Evolutionary conservation across 2,113 vertebrate genomes (phyloP).

Genomic region (Rhabdornis inornatus): DNA sequence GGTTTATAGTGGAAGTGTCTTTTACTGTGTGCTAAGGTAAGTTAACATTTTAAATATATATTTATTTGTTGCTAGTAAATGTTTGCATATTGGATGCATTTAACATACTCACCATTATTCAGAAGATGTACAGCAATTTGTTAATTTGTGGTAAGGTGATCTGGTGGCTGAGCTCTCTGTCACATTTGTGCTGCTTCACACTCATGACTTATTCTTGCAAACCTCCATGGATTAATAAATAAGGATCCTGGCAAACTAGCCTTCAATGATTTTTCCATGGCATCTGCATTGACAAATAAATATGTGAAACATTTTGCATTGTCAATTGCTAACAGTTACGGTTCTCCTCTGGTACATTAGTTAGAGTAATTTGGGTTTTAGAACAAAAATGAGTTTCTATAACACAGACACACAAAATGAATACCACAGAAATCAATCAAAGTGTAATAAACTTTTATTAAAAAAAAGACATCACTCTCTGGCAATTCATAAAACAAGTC

Average conservation of each 20-base stretch:
- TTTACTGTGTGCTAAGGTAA: background rate
- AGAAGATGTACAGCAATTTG: background rate
- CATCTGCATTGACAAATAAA: conserved; percentile 28
- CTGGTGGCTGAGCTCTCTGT: background rate
- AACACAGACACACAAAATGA: background rate
- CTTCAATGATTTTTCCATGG: background rate
- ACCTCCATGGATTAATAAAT: background rate
- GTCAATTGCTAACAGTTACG: background rate
- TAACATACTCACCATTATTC: background rate
- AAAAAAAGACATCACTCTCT: conserved; percentile 35
- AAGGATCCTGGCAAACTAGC: background rate
- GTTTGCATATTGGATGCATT: background rate
- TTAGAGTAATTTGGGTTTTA: conserved; percentile 34
- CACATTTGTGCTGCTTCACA: background rate
- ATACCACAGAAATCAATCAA: conserved; percentile 54
- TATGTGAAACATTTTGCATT: conserved; percentile 5
- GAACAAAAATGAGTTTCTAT: background rate
- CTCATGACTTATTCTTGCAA: background rate
- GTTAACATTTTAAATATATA: background rate
- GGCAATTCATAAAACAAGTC: conserved; percentile 53
- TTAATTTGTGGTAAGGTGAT: background rate
- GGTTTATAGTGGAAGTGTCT: background rate
- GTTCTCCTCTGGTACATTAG: conserved; percentile 19
- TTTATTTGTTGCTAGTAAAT: background rate
- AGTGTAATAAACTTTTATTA: conserved; percentile 65